phyloP scores from a whole-genome alignment of 2,888 invertebrate genomes.

The Spisula solida region DNA sequence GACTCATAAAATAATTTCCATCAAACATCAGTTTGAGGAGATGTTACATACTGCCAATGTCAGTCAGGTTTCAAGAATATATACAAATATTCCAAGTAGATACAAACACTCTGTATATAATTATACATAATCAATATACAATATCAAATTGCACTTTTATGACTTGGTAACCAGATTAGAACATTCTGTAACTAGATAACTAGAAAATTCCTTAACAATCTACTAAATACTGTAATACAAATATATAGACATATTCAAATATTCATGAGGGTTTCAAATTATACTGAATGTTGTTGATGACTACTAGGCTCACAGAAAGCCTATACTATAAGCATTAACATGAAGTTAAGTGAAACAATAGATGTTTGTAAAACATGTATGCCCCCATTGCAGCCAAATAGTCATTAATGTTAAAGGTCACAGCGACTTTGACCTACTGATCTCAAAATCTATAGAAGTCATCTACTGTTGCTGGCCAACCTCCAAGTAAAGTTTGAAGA shows the following conservation, averaged over 20 bases:
- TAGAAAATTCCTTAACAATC: neutral
- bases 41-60: too few relatives aligned
- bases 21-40: too few relatives aligned
- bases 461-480: too few relatives aligned
- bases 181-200: neutral
- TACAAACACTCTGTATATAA: too few relatives aligned
- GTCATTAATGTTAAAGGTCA: too few relatives aligned
- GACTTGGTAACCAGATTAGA: neutral
- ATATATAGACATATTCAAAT: neutral
- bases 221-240: neutral
- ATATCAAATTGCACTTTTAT: neutral
- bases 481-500: too few relatives aligned
- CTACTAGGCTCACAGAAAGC: neutral
- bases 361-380: too few relatives aligned
- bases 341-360: too few relatives aligned
- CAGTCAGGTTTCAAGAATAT: neutral
- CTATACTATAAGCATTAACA: neutral
- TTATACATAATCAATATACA: neutral
- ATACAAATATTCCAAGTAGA: neutral
- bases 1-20: too few relatives aligned
- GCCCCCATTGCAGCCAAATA: too few relatives aligned
- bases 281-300: neutral
- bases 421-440: too few relatives aligned
- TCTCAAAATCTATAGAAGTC: too few relatives aligned
- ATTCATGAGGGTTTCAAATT: constrained; percentile 1